These are phyloP conservation scores for Helobdella robusta DNA, from an alignment of 2,888 invertebrate species.

Conservation along the genomic window DNA sequence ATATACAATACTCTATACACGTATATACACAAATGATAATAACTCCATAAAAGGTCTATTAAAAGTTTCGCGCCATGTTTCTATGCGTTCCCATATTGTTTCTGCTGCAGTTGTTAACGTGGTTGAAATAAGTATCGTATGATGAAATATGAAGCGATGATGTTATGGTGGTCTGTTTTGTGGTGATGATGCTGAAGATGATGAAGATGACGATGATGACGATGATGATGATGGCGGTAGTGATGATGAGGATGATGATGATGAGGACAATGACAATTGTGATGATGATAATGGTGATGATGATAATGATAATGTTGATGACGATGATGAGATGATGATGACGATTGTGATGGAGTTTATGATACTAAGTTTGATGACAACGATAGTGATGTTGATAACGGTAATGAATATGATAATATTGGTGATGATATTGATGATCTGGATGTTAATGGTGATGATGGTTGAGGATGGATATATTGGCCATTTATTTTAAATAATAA, in stretches of 20 bases:
- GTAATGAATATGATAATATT: too few relatives aligned
- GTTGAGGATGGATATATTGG: too few relatives aligned
- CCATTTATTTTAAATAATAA: too few relatives aligned
- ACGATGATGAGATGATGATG: conserved; percentile 15
- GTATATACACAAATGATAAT: too few relatives aligned
- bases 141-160: neutral
- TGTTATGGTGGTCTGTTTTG: neutral
- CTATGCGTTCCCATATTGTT: too few relatives aligned
- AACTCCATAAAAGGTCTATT: neutral
- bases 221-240: conserved; percentile 20
- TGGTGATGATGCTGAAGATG: conserved; percentile 17
- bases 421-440: too few relatives aligned
- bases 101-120: too few relatives aligned
- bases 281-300: conserved; percentile 19
- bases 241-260: conserved; percentile 23
- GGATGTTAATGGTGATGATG: too few relatives aligned
- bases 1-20: too few relatives aligned
- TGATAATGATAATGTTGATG: conserved; percentile 21
- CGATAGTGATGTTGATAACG: too few relatives aligned
- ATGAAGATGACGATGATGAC: conserved; percentile 22
- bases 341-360: neutral
- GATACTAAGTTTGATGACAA: neutral
- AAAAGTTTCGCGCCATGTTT: neutral
- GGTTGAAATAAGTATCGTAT: too few relatives aligned
- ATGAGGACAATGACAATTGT: conserved; percentile 21